Evolutionary conservation across 2,888 invertebrate genomes (phyloP).

Genomic region (Argyresthia albistria): DNA sequence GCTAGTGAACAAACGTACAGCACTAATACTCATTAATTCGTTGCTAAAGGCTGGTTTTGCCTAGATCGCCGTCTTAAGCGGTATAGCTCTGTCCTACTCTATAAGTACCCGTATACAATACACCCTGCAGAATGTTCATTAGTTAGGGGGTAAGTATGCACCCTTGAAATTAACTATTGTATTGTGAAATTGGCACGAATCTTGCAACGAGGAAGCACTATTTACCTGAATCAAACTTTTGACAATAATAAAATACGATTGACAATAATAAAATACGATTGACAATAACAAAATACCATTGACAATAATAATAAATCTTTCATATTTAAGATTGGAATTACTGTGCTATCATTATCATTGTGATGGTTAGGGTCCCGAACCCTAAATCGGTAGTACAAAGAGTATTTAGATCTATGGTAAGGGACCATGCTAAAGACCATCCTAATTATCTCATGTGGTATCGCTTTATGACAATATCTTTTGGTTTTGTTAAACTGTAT

Average conservation of each 20-base stretch:
- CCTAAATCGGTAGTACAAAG: background rate
- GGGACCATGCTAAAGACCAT: background rate
- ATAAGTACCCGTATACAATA: too few relatives aligned
- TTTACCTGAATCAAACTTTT: slow-evolving; percentile 2
- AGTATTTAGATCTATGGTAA: background rate
- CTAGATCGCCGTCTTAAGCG: too few relatives aligned
- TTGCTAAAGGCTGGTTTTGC: too few relatives aligned
- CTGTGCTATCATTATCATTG: background rate
- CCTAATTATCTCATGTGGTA: background rate
- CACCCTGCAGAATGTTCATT: too few relatives aligned
- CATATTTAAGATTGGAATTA: background rate
- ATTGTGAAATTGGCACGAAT: background rate
- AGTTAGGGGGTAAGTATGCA: too few relatives aligned
- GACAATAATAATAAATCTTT: slow-evolving; percentile 7
- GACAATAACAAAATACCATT: slow-evolving; percentile 14
- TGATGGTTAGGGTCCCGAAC: background rate
- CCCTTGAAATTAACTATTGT: background rate
- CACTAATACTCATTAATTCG: too few relatives aligned
- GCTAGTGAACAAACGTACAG: too few relatives aligned
- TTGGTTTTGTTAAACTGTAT: background rate
- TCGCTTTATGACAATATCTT: background rate
- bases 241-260: slow-evolving; percentile 7
- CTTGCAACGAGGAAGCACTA: slow-evolving; percentile 12
- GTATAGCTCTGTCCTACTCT: too few relatives aligned
- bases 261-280: slow-evolving; percentile 7